Percentiles rank a stretch among this genome's conserved stretches.
phyloP scores from a whole-genome alignment of 2,113 vertebrate species.

The Arothron firmamentum region DNA sequence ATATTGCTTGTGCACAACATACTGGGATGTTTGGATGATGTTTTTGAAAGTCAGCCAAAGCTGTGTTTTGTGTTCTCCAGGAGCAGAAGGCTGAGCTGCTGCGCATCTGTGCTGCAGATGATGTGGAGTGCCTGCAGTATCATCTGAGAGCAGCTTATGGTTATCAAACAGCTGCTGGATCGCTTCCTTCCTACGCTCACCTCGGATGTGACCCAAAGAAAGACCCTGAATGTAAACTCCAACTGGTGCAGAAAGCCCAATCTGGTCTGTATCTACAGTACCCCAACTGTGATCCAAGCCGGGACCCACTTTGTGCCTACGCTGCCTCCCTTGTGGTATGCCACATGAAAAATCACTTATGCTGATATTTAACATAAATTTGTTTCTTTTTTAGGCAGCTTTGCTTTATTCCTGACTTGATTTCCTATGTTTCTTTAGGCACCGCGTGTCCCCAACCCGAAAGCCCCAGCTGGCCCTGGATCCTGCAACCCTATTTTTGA shows the following conservation, averaged over 20 bases:
- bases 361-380: background rate
- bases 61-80: constrained; percentile 9
- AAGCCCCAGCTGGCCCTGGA: constrained; percentile 47
- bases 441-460: constrained; percentile 29
- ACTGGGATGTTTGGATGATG: background rate
- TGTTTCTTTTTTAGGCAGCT: background rate
- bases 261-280: constrained; percentile 66
- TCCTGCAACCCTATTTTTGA: constrained; percentile 78
- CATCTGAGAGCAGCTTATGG: constrained; percentile 75
- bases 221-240: constrained; percentile 66
- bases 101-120: constrained; percentile 72
- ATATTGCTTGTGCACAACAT: background rate
- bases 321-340: constrained; percentile 54
- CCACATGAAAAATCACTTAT: background rate
- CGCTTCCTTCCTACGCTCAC: constrained; percentile 71
- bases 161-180: constrained; percentile 46
- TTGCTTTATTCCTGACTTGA: background rate
- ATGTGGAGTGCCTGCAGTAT: constrained; percentile 78
- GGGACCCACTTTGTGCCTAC: constrained; percentile 69
- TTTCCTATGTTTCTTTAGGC: constrained; percentile 45
- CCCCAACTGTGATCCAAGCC: constrained; percentile 69
- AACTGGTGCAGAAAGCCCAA: constrained; percentile 63
- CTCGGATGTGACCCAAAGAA: constrained; percentile 74
- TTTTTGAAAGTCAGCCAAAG: background rate
- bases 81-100: constrained; percentile 75